Base-by-base conservation (phyloP, 2,888 invertebrate species). In the Merodon equestris region DNA sequence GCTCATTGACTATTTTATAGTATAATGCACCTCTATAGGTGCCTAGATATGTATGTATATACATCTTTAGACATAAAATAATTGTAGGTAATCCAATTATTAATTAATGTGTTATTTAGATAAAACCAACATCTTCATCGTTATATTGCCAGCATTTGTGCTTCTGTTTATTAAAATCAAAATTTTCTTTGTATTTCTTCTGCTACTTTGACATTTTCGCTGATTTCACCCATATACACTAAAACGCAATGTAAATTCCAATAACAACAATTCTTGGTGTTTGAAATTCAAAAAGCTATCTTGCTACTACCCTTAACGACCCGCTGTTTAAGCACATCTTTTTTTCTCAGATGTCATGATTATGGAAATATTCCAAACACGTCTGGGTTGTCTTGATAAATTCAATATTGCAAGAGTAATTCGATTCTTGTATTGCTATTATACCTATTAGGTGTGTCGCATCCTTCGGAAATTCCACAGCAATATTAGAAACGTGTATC, bases 361-460 rank as follows among this genome's bases (percentile, higher is more conserved):
- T 64, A 74, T 79, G 53, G 50, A 1, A 47, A 48, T 74, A 79
- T 79, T 79, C 79, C 42, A 51, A 70, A 64, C 79, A 79, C 79
- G 79, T 79, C 27, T 60, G 54, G 68, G 79, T 60, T 64, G 64
- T 64, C 79, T 74, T 79, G 68, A 79, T 74, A 79, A 74, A 79
- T 74, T 74, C 79, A 79, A 79, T 79, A 79, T 79, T 74, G 79
- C 68, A 74, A 79, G 74, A 68, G 79, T 79, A 79, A 79, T 79
- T 79, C 56, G 64, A 79, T 79, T 71, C 58, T 74, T 53, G 77
- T 77, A 36, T 48, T 68, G 68, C 53, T 58, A 79, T 70, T 64
- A 74, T 79, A 68, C 74, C 67, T 60, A 70, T 68, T 70, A 57
- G 74, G 74, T 74, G 67, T 73, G 36, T 64, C 58, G 53, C 19